Evolutionary conservation across 2,888 invertebrate species (phyloP).

Genomic region (Paralinhomoeus sp.): DNA sequence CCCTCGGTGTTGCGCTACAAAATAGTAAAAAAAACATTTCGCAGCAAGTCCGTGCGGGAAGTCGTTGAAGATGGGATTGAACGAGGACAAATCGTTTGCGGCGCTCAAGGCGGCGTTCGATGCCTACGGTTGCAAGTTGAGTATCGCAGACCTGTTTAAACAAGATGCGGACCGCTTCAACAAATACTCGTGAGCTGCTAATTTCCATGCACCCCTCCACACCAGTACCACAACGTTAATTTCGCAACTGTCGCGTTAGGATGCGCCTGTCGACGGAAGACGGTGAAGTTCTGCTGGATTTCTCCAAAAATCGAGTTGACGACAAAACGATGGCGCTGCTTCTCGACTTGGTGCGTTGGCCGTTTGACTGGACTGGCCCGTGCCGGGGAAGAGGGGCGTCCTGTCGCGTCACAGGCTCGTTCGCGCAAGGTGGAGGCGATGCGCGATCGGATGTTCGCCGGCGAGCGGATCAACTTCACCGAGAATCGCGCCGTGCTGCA

Average conservation of each 20-base stretch:
- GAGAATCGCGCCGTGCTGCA: conserved; percentile 88
- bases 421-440: conserved; percentile 59
- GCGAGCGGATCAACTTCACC: conserved; percentile 90
- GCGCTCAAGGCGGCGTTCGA: too few species aligned
- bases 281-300: conserved; percentile 77
- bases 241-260: too few species aligned
- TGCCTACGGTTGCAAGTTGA: too few species aligned
- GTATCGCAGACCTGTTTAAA: conserved; percentile 57
- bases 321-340: conserved; percentile 49
- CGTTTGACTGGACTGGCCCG: not conserved
- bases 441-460: conserved; percentile 67
- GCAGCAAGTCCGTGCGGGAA: too few species aligned
- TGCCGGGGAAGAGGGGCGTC: not conserved
- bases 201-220: too few species aligned
- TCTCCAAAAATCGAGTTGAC: conserved; percentile 79
- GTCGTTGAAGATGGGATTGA: too few species aligned
- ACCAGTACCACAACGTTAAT: too few species aligned
- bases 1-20: too few species aligned
- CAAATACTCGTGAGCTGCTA: not conserved
- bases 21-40: too few species aligned
- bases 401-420: conserved; percentile 33
- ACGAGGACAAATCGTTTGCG: too few species aligned
- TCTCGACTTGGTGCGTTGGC: conserved; percentile 49
- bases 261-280: conserved; percentile 53
- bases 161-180: conserved; percentile 43